Evolutionary conservation across 2,113 vertebrate genomes (phyloP).

Genomic region (Catharus minimus): DNA sequence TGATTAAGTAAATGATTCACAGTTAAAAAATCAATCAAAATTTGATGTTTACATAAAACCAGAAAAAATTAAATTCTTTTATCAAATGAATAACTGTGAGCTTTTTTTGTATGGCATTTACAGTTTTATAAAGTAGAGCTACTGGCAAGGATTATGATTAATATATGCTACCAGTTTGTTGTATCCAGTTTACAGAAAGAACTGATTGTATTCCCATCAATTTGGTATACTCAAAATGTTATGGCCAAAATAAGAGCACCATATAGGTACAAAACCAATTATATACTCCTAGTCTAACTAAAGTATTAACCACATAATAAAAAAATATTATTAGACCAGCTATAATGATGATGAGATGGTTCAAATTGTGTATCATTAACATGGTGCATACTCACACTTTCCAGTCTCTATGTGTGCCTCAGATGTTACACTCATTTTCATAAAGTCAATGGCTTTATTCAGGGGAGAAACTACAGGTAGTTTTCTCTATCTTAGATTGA

Average conservation of each 20-base stretch:
- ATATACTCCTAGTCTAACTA: neutral
- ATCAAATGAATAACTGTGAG: neutral
- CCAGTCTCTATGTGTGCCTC: accelerated
- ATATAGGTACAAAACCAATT: neutral
- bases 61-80: neutral
- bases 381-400: neutral
- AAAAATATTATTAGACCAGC: neutral
- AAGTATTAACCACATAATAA: neutral
- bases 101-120: neutral
- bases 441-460: neutral
- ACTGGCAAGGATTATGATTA: neutral
- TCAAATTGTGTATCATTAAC: neutral
- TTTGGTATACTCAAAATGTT: neutral
- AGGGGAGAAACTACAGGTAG: neutral
- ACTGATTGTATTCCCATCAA: neutral
- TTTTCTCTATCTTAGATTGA: neutral
- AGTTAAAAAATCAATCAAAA: neutral
- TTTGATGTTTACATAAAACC: neutral
- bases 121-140: neutral
- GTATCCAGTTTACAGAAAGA: neutral
- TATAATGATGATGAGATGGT: neutral
- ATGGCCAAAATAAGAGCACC: neutral
- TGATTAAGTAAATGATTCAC: neutral
- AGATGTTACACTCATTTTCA: accelerated
- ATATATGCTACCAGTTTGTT: neutral